Conservation (phyloP, 2,888 invertebrate species). For the Eupsilia transversa region DNA sequence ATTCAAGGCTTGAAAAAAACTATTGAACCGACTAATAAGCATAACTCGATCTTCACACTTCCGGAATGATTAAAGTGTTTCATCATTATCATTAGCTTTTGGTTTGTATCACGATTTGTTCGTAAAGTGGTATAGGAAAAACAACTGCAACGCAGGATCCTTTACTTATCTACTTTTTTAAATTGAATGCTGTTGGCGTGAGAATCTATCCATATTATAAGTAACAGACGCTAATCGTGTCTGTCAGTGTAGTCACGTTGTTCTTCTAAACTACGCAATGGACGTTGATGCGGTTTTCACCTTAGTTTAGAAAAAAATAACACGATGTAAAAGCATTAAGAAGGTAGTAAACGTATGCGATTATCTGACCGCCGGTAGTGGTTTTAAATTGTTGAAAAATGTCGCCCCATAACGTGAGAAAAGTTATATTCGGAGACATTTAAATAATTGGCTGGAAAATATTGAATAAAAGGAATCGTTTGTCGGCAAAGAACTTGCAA, state of each 20-base stretch:
- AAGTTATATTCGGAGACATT: no score
- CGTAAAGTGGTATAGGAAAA: background rate
- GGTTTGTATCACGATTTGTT: conserved; percentile 11
- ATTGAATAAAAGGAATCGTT: no score
- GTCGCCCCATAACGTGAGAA: no score
- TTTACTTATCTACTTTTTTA: background rate
- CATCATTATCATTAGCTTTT: conserved; percentile 25
- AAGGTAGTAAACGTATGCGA: no score
- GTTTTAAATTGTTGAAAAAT: no score
- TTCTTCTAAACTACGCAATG: no score
- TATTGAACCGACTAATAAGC: conserved; percentile 18
- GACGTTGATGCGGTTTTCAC: background rate
- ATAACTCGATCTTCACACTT: conserved; percentile 18
- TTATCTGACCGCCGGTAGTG: no score
- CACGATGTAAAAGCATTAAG: no score
- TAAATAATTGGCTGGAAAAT: no score
- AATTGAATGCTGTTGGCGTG: background rate
- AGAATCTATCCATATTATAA: background rate
- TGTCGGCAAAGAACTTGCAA: no score
- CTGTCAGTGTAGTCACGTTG: no score
- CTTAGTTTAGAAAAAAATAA: background rate
- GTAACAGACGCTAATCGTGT: background rate
- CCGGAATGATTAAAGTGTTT: conserved; percentile 14
- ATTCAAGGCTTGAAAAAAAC: conserved; percentile 51
- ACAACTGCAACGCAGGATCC: background rate